Conservation (phyloP, 2,888 invertebrate genomes). For the Trichopoda pennipes region DNA sequence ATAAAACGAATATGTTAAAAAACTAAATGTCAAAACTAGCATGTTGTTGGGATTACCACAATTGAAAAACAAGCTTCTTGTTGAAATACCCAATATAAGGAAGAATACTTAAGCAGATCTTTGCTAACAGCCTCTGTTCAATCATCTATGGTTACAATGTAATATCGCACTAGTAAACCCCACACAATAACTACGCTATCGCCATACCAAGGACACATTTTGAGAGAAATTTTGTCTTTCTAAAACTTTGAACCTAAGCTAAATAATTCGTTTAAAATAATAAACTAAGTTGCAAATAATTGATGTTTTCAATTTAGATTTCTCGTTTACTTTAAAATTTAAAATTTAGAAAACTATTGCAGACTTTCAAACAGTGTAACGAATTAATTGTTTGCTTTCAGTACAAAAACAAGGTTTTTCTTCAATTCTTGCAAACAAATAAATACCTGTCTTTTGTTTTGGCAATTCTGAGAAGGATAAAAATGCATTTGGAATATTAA, state of each 20-base stretch:
- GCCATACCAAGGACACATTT: too few species aligned
- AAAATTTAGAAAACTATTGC: neutral
- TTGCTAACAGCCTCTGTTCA: too few species aligned
- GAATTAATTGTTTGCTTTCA: slow-evolving; percentile 28
- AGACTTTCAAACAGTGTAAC: slow-evolving; percentile 26
- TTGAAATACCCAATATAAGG: too few species aligned
- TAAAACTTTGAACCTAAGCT: neutral
- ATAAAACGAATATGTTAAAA: too few species aligned
- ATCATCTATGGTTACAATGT: too few species aligned
- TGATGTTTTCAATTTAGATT: neutral
- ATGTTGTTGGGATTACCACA: too few species aligned
- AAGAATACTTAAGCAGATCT: too few species aligned
- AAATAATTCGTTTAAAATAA: neutral
- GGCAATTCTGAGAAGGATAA: slow-evolving; percentile 49
- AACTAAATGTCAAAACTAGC: too few species aligned
- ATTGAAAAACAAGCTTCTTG: too few species aligned
- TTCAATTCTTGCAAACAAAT: slow-evolving; percentile 18
- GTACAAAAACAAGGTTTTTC: neutral
- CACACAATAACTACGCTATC: too few species aligned
- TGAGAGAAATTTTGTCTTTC: too few species aligned
- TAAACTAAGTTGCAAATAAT: neutral
- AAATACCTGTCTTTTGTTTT: slow-evolving; percentile 28
- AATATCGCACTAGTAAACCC: too few species aligned
- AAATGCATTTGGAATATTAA: slow-evolving; percentile 7
- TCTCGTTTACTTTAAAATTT: neutral